phyloP scores from a whole-genome alignment of 2,888 invertebrate genomes.

The Celastrina argiolus region DNA sequence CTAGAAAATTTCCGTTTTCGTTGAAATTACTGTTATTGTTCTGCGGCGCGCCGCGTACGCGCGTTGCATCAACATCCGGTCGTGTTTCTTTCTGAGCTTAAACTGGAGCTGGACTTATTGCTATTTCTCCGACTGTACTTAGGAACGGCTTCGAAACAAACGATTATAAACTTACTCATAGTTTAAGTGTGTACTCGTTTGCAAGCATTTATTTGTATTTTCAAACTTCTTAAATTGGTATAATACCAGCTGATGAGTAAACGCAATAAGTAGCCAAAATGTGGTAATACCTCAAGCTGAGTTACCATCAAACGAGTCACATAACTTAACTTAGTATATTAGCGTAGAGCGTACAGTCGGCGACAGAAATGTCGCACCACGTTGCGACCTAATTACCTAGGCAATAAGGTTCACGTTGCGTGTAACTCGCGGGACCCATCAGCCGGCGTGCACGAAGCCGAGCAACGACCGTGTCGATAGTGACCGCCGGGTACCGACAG shows the following conservation, averaged over 20 bases:
- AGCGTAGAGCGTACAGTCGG: not conserved
- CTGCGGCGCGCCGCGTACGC: constrained; percentile 38
- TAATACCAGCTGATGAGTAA: not conserved
- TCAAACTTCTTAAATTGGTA: too few relatives aligned
- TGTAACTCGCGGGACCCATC: constrained; percentile 37
- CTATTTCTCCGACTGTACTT: not conserved
- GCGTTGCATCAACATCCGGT: constrained; percentile 36
- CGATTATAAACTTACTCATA: not conserved
- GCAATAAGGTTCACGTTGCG: constrained; percentile 14
- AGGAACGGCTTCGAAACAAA: not conserved
- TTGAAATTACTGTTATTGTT: constrained; percentile 64
- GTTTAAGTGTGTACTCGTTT: not conserved
- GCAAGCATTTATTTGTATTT: not conserved
- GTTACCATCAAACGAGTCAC: constrained; percentile 21
- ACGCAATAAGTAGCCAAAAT: not conserved
- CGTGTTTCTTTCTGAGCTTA: constrained; percentile 30
- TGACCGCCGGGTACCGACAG: constrained; percentile 32
- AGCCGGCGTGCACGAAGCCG: constrained; percentile 37
- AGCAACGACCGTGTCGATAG: constrained; percentile 40
- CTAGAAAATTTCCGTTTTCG: constrained; percentile 58
- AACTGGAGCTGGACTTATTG: constrained; percentile 23
- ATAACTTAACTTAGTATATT: constrained; percentile 12
- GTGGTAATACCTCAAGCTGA: not conserved
- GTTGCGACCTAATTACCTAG: not conserved
- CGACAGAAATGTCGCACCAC: not conserved